Evolutionary conservation across 1,140 invertebrate species (phyloP).

Genomic region (Cardiocondyla obscurior): DNA sequence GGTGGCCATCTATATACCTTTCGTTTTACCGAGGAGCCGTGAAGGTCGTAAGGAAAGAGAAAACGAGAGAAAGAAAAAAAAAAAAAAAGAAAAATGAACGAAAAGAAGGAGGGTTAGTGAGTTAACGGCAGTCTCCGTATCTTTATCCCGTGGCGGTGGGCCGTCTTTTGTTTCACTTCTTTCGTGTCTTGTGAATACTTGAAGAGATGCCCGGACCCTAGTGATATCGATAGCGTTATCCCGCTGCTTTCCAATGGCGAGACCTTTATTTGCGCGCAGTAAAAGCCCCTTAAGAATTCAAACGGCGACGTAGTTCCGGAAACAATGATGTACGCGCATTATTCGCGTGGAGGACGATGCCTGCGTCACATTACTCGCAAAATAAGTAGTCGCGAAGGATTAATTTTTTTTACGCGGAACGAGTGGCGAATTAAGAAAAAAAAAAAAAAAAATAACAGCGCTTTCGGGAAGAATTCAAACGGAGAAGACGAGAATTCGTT

Average conservation of each 20-base stretch:
- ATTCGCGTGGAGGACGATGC: not conserved
- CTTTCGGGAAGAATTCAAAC: not conserved
- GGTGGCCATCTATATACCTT: conserved; percentile 72
- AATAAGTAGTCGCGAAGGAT: conserved; percentile 18
- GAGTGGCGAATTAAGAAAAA: conserved; percentile 62
- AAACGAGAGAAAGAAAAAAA: conserved; percentile 33
- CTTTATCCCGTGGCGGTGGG: conserved; percentile 66
- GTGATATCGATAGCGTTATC: conserved; percentile 54
- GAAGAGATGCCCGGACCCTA: conserved; percentile 43
- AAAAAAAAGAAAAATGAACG: conserved; percentile 29
- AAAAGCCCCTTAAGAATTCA: conserved; percentile 20
- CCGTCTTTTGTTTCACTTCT: conserved; percentile 69
- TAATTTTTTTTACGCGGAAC: not conserved
- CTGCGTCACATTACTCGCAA: not conserved
- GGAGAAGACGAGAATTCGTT: conserved; percentile 60
- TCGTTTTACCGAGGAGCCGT: conserved; percentile 54
- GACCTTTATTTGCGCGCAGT: conserved; percentile 34
- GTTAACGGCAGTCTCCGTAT: conserved; percentile 56
- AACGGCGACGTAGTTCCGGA: not conserved
- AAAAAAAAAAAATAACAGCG: no score
- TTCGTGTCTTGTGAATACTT: conserved; percentile 68
- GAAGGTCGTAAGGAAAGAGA: conserved; percentile 51
- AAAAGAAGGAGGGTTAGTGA: conserved; percentile 50
- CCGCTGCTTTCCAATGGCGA: not conserved
- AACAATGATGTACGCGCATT: not conserved